Percentiles rank a stretch among this genome's conserved stretches.
Conservation (phyloP, 2,113 vertebrate species). For the Hemibagrus wyckioides region DNA sequence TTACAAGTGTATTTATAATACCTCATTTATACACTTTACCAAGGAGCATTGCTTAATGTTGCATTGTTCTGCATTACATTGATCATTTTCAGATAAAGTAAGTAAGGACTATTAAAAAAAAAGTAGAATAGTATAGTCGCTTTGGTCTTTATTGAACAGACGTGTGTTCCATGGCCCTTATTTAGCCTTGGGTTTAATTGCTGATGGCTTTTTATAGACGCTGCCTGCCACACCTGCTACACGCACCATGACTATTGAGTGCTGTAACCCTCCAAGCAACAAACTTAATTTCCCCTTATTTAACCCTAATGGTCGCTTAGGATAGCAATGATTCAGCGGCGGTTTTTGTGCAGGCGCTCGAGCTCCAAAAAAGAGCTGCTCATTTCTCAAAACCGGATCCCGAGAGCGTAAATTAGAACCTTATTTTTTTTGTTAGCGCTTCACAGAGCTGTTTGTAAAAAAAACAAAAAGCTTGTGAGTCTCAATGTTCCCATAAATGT, state of each 20-base stretch:
- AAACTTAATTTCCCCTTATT: slow-evolving; percentile 57
- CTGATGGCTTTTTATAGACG: slow-evolving; percentile 73
- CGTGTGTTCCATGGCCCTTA: slow-evolving; percentile 66
- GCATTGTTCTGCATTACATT: neutral
- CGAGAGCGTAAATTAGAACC: slow-evolving; percentile 38
- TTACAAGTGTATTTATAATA: neutral
- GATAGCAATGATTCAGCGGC: slow-evolving; percentile 35
- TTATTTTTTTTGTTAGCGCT: slow-evolving; percentile 28
- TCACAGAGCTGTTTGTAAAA: slow-evolving; percentile 36
- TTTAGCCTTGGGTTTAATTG: slow-evolving; percentile 70
- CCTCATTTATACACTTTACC: neutral
- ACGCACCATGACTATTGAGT: slow-evolving; percentile 60
- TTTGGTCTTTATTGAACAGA: slow-evolving; percentile 59
- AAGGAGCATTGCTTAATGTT: too few species aligned
- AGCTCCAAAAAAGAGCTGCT: neutral
- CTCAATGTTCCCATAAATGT: slow-evolving; percentile 29
- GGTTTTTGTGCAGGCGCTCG: neutral
- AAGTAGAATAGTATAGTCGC: slow-evolving; percentile 16
- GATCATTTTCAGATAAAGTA: neutral
- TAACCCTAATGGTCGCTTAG: slow-evolving; percentile 38
- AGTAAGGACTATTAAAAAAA: neutral
- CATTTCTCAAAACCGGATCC: slow-evolving; percentile 49
- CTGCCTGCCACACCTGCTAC: slow-evolving; percentile 55
- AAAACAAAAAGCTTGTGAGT: slow-evolving; percentile 17
- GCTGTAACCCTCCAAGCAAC: slow-evolving; percentile 66